Base-by-base conservation (phyloP, 2,797 vertebrate species). In the Poeciliopsis gracilis region DNA sequence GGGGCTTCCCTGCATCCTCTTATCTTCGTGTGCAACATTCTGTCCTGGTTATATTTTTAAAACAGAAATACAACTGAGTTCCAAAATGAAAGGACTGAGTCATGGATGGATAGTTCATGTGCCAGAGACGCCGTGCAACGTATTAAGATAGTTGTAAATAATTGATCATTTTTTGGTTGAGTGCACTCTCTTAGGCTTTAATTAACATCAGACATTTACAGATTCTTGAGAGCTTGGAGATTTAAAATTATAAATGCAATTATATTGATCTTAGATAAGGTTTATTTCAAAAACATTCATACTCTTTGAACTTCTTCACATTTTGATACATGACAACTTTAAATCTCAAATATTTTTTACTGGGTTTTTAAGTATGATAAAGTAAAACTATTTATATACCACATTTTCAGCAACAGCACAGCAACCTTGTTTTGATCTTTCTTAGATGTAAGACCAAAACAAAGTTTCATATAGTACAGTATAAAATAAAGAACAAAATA, bases 171-270 rank as follows among this genome's bases (percentile, higher is more conserved):
- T 67, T 79, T 80, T 49, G 77, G 47, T 33, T 70, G 47, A 74
- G 28, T 74, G 67, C 5, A 30, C 46, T 72, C 38, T 41, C 46
- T 72, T 73, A 69, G 82, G 33, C 59, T 82, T 84, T 72, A 72
- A 90, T 82, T 77, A 75, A 79, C 71, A 82, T 43, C 38, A 75
- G 46, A 79, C 49, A 77, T 77, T 72, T 33, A 49, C 73, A 72
- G 46, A 70, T 9, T 79, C 28, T 82, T 30, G 72, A n/a, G 11
- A 79, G 55, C 4, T 28, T 36, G 53, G 45, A 69, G 45, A 75
- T 59, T 82, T 72, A 4, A 45, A 46, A 63, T 20, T 36, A 15
- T 15, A 38, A 25, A 41, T 18, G 25, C 36, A 41, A 41, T 73
- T 15, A 45, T 25, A 71, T 28, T 28, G 67, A 28, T 45, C 28